Evolutionary conservation across 2,888 invertebrate genomes (phyloP), one percentile per base, ranked within the genome.

Genomic region (Microctonus aethiopoides): DNA sequence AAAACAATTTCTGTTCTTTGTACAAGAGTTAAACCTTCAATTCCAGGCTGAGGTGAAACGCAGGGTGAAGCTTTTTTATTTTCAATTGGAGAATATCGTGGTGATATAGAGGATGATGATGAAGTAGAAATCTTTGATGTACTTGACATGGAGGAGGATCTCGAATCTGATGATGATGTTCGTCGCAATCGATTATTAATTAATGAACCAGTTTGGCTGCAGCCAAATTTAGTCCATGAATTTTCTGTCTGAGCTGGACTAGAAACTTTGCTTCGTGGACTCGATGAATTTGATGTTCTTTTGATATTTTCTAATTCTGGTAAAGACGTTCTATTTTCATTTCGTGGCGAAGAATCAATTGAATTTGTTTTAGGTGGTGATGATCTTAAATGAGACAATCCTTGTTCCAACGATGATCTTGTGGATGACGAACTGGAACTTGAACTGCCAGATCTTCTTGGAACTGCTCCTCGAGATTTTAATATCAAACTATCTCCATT

Each of bases 1-100:
- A 92, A 83, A 22, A 91, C 88, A 9, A 92, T 88, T 81, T 92
- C 91, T 74, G 91, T 91, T 78, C 91, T 87, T 81, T 92, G 91
- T 74, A 91, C 88, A 75, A 91, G 82, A 71, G 90, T 89, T 56
- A 91, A 83, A 1, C 88, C 88, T 78, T 89, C 88, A 66, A 88
- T 84, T 3, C 87, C 88, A 0, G 83, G 81, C 29, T 82, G 84
- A 0, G 85, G 83, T 0, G 85, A 84, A 4, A 83, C 82, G 60
- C 83, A 80, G 0, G 83, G 84, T 0, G 84, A 84, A 13, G 66
- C 62, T 54, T 76, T 78, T 20, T 72, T 75, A n/a, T 66, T 76
- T 13, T 81, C 80, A 6, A 78, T 60, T 10, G 83, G 82, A 0
- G 83, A 83, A 26, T 77, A 79, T 36, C 77, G 72, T 4, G 81